These are phyloP conservation scores for Drosophila anomelani DNA, from an alignment of 2,888 invertebrate genomes.

Conservation along the genomic window DNA sequence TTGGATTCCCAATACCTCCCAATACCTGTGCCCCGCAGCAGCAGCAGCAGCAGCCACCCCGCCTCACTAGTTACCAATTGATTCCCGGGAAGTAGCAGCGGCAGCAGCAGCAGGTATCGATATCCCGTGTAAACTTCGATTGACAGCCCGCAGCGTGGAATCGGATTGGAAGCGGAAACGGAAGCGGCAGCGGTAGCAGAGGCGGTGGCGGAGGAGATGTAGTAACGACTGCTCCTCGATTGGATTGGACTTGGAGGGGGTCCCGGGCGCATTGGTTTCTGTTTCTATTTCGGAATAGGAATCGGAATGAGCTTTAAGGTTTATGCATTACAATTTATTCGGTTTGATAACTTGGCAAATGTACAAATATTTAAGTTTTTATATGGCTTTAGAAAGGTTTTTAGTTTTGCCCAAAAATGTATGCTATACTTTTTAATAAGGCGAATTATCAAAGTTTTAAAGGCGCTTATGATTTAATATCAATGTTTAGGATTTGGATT, in stretches of 20 bases:
- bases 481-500: background rate
- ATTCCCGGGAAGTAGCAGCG: conserved; percentile 25
- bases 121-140: conserved; percentile 61
- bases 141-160: conserved; percentile 58
- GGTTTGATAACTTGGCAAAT: background rate
- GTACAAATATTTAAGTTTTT: background rate
- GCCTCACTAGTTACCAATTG: conserved; percentile 45
- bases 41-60: background rate
- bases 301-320: background rate
- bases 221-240: conserved; percentile 25
- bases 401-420: conserved; percentile 9
- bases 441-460: background rate
- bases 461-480: no score
- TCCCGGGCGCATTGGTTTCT: conserved; percentile 25
- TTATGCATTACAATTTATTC: background rate
- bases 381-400: accelerated
- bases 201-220: conserved; percentile 5
- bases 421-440: conserved; percentile 4
- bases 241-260: conserved; percentile 22
- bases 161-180: conserved; percentile 3
- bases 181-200: background rate
- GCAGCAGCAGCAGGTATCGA: conserved; percentile 29
- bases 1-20: conserved; percentile 34
- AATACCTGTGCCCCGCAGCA: background rate
- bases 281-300: conserved; percentile 11